Base-by-base conservation (phyloP, 2,113 vertebrate species). In the Myanophis thanlyinensis region DNA sequence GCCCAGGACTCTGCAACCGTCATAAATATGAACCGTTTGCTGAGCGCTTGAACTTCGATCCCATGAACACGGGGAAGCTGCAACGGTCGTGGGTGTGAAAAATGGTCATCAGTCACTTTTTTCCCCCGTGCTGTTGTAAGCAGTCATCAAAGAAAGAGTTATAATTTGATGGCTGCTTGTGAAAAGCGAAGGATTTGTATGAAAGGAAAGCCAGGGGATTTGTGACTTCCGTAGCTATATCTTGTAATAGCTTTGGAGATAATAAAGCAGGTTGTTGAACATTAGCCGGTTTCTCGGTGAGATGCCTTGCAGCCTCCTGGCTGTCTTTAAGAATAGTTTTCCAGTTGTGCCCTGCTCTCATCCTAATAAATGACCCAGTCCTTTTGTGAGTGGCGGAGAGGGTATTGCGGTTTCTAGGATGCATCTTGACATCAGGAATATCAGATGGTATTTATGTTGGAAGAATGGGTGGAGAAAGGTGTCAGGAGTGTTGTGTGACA, bases 211-310 rank as follows among this genome's bases (percentile, higher is more conserved):
- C 91, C 89, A 96, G 92, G 90, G 84, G 93, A 87, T 92, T 27
- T 91, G 92, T 91, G 94, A 93, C 85, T 95, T 94, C 91, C 0
- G 23, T 96, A 95, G 91, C 95, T 90, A 52, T 20, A 51, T 95
- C 94, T 93, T 93, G 51, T 94, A 94, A 95, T 97, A 92, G 90
- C 89, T 95, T 85, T 73, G 89, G 93, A 95, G 93, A 91, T 91
- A 92, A 93, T 91, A 94, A 96, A 96, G 90, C 93, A 92, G 96
- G 95, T 96, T 96, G 94, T 91, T 93, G 93, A 94, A 93, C 95
- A 91, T 94, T 84, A 94, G 87, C 92, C 27, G 15, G 62, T n/a
- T 62, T 95, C 95, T 93, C 89, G 93, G 5, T 89, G 93, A 84
- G 67, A 91, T 93, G 95, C 94, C 97, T 96, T 94, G 93, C 94